Percentiles rank a stretch among this genome's conserved stretches.
Evolutionary conservation across 2,797 vertebrate genomes (phyloP).

Genomic region (Amazonetta brasiliensis): DNA sequence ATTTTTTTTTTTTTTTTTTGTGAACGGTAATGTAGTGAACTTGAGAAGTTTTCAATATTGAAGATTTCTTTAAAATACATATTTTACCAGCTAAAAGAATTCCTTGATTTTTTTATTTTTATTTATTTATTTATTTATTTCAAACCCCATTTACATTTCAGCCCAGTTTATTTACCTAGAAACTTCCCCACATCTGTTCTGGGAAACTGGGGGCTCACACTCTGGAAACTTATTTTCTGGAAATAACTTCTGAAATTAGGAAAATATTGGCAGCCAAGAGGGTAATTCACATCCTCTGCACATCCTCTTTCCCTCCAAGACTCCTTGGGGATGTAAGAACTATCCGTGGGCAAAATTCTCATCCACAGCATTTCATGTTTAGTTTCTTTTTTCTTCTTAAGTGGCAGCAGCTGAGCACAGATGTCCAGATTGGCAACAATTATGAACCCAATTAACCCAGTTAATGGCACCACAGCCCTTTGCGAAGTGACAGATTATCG

Average conservation of each 20-base stretch:
- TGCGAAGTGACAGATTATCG: conserved; percentile 45
- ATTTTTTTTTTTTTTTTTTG: neutral
- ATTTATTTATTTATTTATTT: neutral
- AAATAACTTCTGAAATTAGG: neutral
- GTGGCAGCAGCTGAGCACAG: conserved; percentile 36
- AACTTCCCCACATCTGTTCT: neutral
- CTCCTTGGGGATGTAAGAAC: neutral
- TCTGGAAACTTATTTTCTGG: neutral
- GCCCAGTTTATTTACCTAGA: neutral
- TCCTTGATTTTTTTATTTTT: neutral
- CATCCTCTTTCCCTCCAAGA: neutral
- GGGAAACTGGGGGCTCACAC: neutral
- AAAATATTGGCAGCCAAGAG: neutral
- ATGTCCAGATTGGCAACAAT: conserved; percentile 40
- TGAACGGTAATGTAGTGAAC: neutral
- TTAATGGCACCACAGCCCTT: conserved; percentile 53
- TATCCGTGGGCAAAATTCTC: neutral
- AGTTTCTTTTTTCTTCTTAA: neutral
- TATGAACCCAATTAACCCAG: conserved; percentile 74
- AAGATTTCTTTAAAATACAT: neutral
- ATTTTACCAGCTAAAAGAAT: neutral
- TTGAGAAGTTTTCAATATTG: neutral
- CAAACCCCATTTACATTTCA: neutral
- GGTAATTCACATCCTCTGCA: neutral
- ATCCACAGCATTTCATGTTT: neutral